Evolutionary conservation across 2,797 vertebrate genomes (phyloP).

Genomic region (Sebastes melanostomus): DNA sequence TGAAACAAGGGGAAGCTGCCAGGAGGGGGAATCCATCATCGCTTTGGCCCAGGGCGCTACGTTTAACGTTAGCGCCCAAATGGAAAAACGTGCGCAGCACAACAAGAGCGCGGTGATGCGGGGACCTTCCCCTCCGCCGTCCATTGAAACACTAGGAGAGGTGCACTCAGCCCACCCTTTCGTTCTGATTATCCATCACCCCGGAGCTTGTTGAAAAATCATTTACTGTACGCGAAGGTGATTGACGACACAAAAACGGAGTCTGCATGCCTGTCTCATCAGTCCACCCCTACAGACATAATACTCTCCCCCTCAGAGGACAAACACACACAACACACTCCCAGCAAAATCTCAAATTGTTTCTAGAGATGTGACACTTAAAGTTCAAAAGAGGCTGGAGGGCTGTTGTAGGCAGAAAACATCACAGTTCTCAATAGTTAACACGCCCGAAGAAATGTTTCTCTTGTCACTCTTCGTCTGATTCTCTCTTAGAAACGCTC

Average conservation of each 20-base stretch:
- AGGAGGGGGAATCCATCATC: constrained; percentile 74
- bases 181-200: constrained; percentile 76
- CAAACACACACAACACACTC: constrained; percentile 39
- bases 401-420: constrained; percentile 58
- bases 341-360: constrained; percentile 59
- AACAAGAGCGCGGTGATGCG: constrained; percentile 52
- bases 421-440: constrained; percentile 63
- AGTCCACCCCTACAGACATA: constrained; percentile 66
- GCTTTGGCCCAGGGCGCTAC: constrained; percentile 66
- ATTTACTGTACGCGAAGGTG: constrained; percentile 76
- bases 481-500: constrained; percentile 50
- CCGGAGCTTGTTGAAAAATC: constrained; percentile 75
- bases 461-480: constrained; percentile 59
- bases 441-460: constrained; percentile 66
- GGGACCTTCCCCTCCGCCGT: constrained; percentile 39
- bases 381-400: constrained; percentile 70
- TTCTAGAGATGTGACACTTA: constrained; percentile 68
- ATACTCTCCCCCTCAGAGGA: constrained; percentile 66
- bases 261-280: constrained; percentile 64
- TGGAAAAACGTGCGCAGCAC: constrained; percentile 77
- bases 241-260: constrained; percentile 73
- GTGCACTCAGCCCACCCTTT: constrained; percentile 55
- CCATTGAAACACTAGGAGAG: constrained; percentile 52
- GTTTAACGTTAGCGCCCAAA: constrained; percentile 74
- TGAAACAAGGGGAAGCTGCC: constrained; percentile 71